A percentile compares a stretch with the other conserved stretches of the same genome.
These are phyloP conservation scores for Setipinna tenuifilis DNA, from an alignment of 2,797 vertebrate genomes.

Conservation along the genomic window DNA sequence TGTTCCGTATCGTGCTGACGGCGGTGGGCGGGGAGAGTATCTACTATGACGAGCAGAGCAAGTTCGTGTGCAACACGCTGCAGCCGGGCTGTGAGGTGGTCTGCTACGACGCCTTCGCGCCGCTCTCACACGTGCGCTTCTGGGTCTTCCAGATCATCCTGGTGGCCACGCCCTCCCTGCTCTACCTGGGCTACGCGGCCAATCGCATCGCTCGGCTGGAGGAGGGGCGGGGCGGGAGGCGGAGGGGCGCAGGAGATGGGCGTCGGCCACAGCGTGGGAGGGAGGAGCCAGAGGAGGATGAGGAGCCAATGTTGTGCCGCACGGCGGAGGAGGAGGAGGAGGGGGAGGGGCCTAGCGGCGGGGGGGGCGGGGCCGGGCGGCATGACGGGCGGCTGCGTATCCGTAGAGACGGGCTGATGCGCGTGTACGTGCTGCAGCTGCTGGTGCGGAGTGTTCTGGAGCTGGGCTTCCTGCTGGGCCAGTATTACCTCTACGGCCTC, in stretches of 20 bases:
- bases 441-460: constrained; percentile 85
- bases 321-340: constrained; percentile 77
- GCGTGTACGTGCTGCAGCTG: constrained; percentile 89
- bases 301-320: constrained; percentile 83
- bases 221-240: constrained; percentile 72
- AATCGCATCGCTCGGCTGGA: constrained; percentile 87
- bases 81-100: constrained; percentile 96
- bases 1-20: constrained; percentile 94
- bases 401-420: constrained; percentile 89
- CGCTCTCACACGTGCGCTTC: constrained; percentile 92
- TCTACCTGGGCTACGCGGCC: constrained; percentile 92
- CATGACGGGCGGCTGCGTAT: constrained; percentile 89
- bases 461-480: constrained; percentile 86
- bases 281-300: constrained; percentile 76
- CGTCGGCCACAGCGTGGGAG: constrained; percentile 74
- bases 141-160: constrained; percentile 97
- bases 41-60: constrained; percentile 94
- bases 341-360: constrained; percentile 35
- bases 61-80: constrained; percentile 91
- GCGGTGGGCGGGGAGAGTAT: constrained; percentile 94
- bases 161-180: constrained; percentile 87
- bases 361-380: constrained; percentile 67
- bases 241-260: constrained; percentile 57
- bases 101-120: constrained; percentile 92
- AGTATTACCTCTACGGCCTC: constrained; percentile 92